Evolutionary conservation across 2,888 invertebrate genomes (phyloP).

Genomic region (Volucella inflata): DNA sequence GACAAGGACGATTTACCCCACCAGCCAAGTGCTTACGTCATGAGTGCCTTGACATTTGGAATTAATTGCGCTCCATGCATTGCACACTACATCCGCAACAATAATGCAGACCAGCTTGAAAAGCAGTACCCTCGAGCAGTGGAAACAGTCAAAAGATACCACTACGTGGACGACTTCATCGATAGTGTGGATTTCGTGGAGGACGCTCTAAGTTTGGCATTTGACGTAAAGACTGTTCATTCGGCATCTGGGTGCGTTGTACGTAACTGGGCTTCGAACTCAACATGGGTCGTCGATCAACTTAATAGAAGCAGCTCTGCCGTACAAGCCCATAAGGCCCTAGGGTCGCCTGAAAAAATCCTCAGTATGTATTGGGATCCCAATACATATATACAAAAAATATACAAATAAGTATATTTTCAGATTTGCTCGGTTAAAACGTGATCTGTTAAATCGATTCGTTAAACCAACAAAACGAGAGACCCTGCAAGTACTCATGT

Average conservation of each 20-base stretch:
- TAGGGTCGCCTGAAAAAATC: constrained; percentile 20
- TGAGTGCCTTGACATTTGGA: constrained; percentile 63
- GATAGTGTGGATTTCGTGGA: too few relatives aligned
- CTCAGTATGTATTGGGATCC: constrained; percentile 56
- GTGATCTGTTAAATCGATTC: constrained; percentile 50
- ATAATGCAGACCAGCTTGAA: constrained; percentile 38
- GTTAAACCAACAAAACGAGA: constrained; percentile 66
- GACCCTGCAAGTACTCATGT: constrained; percentile 67
- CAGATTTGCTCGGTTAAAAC: constrained; percentile 59
- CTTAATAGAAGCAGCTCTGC: not conserved
- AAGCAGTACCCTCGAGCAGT: constrained; percentile 74
- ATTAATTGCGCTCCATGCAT: constrained; percentile 55
- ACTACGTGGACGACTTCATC: constrained; percentile 78
- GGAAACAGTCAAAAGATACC: constrained; percentile 75
- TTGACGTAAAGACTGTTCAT: constrained; percentile 13
- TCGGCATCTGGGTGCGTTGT: constrained; percentile 32
- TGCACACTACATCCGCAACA: constrained; percentile 49
- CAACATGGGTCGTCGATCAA: not conserved
- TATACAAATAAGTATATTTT: constrained; percentile 67
- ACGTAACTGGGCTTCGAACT: constrained; percentile 76
- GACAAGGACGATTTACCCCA: constrained; percentile 28
- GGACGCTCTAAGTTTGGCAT: constrained; percentile 74
- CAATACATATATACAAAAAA: too few relatives aligned
- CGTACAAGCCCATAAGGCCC: constrained; percentile 16
- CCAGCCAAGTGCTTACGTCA: constrained; percentile 47